Evolutionary conservation across 2,888 invertebrate species (phyloP), one percentile per base, ranked within the genome.

Genomic region (Escarpia spicata): DNA sequence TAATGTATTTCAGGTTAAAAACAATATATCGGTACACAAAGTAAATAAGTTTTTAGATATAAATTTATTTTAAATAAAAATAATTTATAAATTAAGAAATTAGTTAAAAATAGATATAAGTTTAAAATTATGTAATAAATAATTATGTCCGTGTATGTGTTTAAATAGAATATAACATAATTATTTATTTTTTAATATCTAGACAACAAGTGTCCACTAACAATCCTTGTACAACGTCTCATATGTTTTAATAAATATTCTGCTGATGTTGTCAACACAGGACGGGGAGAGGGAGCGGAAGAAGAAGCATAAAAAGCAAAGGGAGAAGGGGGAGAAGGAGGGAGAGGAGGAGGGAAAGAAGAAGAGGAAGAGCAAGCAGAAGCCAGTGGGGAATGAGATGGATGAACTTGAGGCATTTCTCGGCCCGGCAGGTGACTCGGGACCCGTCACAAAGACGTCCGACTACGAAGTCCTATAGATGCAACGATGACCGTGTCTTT

Each of bases 331-430:
- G 75, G n/a, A 58, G 43, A 75, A 58, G 19, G 92, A 89, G 58
- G 91, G 60, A 9, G 91, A 52, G 52, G 92, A 45, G 19, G 90
- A 91, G 44, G 92, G 92, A 12, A 45, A 90, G 91, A 91, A 92
- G 89, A 75, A 58, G 45, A 60, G 89, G 45, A 92, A 60, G 75
- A 92, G 92, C 75, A 92, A 92, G 91, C 90, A 92, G n/a, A 45
- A 60, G 26, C n/a, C 91, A 37, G n/a, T 45, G 43, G 91, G 92
- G 90, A 92, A 93, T 44, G 93, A 93, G 45, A 92, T 92, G 92
- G 92, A 93, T 91, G 94, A 94, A 91, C 93, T 94, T 6, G 94
- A 94, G 91, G 93, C 94, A 0, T 94, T 94, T 91, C 93, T 94
- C 0, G 93, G 94, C 3, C 43, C 92, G 9, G 89, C 91, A 60